Evolutionary conservation across 2,113 vertebrate genomes (phyloP).

Genomic region (Fregetta grallaria): DNA sequence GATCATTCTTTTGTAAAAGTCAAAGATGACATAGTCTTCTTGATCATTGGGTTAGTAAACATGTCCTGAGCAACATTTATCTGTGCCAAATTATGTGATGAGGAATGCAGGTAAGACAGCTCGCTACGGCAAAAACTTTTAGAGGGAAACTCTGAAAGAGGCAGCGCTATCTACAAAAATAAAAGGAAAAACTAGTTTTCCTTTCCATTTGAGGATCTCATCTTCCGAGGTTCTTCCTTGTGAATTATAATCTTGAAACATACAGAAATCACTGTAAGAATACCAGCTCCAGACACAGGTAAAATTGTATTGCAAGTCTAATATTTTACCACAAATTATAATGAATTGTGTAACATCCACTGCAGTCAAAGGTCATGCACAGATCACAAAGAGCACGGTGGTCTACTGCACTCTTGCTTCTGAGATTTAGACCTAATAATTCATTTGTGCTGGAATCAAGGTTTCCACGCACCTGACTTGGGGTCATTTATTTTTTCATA

Average conservation of each 20-base stretch:
- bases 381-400: not conserved
- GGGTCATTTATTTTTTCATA: slow-evolving; percentile 62
- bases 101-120: not conserved
- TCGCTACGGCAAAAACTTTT: not conserved
- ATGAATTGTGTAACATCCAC: slow-evolving; percentile 24
- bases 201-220: not conserved
- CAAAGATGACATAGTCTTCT: not conserved
- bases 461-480: not conserved
- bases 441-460: not conserved
- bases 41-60: not conserved
- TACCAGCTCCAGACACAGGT: not conserved
- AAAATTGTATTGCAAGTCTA: not conserved
- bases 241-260: not conserved
- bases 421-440: not conserved
- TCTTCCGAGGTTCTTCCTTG: not conserved
- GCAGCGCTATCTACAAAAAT: not conserved
- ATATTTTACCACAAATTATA: slow-evolving; percentile 30
- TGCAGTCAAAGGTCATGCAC: not conserved
- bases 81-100: not conserved
- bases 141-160: not conserved
- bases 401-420: not conserved
- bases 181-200: not conserved
- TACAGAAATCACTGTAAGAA: not conserved
- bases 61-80: not conserved
- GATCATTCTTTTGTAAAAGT: not conserved